Evolutionary conservation across 2,888 invertebrate species (phyloP).

Genomic region (Leptarthrus brevirostris): DNA sequence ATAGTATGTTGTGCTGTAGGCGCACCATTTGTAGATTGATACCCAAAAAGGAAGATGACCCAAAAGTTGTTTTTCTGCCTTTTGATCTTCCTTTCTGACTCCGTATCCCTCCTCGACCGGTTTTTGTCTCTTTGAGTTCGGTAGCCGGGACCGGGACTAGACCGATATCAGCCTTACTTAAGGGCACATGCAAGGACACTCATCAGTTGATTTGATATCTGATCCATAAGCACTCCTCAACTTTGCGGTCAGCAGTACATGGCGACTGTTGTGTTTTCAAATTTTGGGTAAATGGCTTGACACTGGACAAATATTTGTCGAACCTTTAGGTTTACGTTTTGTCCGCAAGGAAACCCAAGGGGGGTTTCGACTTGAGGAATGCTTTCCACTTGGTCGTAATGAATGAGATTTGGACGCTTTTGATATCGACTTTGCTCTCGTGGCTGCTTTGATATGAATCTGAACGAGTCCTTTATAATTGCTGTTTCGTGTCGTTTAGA

Average conservation of each 20-base stretch:
- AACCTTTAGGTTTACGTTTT: background rate
- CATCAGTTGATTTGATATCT: slow-evolving; percentile 33
- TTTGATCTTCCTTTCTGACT: background rate
- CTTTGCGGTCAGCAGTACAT: slow-evolving; percentile 4
- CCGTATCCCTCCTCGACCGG: background rate
- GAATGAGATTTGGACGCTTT: background rate
- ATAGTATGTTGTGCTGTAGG: background rate
- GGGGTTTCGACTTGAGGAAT: background rate
- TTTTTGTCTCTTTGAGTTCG: slow-evolving; percentile 5
- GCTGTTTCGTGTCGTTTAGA: slow-evolving; percentile 13
- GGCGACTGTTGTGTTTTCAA: slow-evolving; percentile 12
- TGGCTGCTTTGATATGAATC: background rate
- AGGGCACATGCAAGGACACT: slow-evolving; percentile 1
- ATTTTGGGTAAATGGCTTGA: slow-evolving; percentile 16
- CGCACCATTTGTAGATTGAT: slow-evolving; percentile 21
- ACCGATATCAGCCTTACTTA: background rate
- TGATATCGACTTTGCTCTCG: background rate
- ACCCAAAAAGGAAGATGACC: slow-evolving; percentile 11
- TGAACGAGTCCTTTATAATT: slow-evolving; percentile 2
- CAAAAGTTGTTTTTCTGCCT: background rate
- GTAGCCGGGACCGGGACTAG: background rate
- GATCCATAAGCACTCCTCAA: background rate
- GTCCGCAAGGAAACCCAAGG: background rate
- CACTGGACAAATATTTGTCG: slow-evolving; percentile 43
- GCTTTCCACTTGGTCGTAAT: slow-evolving; percentile 5